A percentile compares a stretch with the other conserved stretches of the same genome.
phyloP scores from a whole-genome alignment of 2,797 vertebrate genomes.

The Schizopygopsis pylzovi region DNA sequence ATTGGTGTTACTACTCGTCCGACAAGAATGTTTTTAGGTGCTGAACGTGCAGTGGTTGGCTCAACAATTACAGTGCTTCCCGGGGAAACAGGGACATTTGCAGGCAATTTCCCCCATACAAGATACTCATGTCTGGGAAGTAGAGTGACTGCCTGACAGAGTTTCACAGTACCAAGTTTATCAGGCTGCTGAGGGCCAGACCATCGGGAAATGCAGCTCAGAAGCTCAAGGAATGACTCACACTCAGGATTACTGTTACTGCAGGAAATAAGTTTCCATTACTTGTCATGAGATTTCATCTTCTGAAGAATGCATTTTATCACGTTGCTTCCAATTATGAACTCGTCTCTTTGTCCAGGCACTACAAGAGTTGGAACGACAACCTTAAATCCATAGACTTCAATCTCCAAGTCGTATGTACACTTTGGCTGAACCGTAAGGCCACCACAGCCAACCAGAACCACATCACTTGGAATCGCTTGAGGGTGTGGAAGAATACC shows the following conservation, averaged over 20 bases:
- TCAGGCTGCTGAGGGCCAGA: background rate
- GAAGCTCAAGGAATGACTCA: conserved; percentile 33
- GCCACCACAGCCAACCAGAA: background rate
- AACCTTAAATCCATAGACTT: conserved; percentile 1
- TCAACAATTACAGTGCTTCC: conserved; percentile 45
- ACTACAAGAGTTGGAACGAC: background rate
- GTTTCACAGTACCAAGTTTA: background rate
- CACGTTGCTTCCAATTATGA: background rate
- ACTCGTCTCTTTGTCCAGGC: too few species aligned
- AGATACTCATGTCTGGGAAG: conserved; percentile 29
- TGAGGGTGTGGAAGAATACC: conserved; percentile 19
- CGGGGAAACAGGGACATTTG: background rate
- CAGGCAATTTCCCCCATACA: conserved; percentile 46
- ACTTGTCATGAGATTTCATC: background rate
- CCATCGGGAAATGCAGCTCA: conserved; percentile 31
- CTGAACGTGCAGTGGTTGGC: conserved; percentile 23
- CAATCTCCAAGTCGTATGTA: conserved; percentile 16
- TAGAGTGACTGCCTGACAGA: conserved; percentile 37
- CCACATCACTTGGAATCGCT: background rate
- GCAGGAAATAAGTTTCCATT: background rate
- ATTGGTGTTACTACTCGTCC: too few species aligned
- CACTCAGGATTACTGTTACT: conserved; percentile 36
- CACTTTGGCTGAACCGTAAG: conserved; percentile 24
- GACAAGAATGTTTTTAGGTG: background rate
- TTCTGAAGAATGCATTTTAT: background rate